These are phyloP conservation scores for Rhopalosiphum padi DNA, from an alignment of 1,140 invertebrate genomes.

Conservation along the genomic window DNA sequence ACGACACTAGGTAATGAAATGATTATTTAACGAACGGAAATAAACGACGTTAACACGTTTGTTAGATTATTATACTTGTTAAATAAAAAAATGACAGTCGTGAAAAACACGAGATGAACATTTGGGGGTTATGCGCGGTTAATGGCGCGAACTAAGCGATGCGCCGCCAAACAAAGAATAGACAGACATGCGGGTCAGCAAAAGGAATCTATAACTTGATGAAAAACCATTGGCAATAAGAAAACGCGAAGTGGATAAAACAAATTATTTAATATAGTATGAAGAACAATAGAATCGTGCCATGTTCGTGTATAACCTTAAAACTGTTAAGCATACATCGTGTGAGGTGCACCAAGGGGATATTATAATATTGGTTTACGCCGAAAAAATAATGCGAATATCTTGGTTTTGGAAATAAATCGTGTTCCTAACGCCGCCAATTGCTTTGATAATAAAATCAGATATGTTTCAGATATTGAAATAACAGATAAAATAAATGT, in stretches of 20 bases:
- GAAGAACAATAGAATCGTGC: background rate
- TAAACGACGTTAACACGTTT: background rate
- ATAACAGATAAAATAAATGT: background rate
- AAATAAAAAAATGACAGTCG: background rate
- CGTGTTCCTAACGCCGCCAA: rapidly evolving
- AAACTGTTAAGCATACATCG: background rate
- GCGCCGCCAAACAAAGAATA: background rate
- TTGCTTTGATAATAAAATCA: background rate
- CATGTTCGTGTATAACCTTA: background rate
- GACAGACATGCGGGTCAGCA: background rate
- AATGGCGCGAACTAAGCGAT: background rate
- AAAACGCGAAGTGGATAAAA: background rate
- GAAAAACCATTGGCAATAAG: background rate
- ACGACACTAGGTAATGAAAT: background rate
- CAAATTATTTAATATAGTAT: background rate
- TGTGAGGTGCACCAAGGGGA: background rate
- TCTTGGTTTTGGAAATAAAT: background rate
- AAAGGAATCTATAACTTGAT: background rate
- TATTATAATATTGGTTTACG: background rate
- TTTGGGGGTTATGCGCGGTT: background rate
- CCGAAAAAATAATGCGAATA: background rate
- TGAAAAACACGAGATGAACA: background rate
- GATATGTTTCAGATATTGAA: background rate
- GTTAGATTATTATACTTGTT: too few species aligned
- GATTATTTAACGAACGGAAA: background rate